Conservation (phyloP, 2,888 invertebrate genomes). For the Limnephilus marmoratus region DNA sequence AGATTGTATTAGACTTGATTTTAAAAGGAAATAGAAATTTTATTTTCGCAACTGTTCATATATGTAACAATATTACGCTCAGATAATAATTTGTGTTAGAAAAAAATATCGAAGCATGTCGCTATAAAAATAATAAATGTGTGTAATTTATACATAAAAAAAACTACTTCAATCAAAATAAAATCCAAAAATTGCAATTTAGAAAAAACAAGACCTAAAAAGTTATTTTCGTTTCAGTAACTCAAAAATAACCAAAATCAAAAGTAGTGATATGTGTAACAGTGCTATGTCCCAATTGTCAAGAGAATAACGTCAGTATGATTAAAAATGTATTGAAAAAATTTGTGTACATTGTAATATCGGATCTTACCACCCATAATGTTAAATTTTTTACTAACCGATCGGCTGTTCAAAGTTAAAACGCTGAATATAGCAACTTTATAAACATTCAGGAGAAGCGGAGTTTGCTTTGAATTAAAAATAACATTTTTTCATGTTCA, state of each 20-base stretch:
- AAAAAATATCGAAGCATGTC: not conserved
- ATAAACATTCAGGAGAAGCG: not conserved
- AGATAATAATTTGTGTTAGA: not conserved
- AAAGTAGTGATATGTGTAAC: not conserved
- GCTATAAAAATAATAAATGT: not conserved
- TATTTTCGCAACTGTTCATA: not conserved
- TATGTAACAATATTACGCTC: not conserved
- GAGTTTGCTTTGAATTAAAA: too few species aligned
- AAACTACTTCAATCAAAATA: not conserved
- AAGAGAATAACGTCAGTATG: not conserved
- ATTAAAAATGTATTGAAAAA: not conserved
- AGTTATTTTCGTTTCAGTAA: not conserved
- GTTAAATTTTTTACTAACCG: too few species aligned
- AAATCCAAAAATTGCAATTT: not conserved
- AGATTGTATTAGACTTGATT: not conserved
- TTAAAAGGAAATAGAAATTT: not conserved
- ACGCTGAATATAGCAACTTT: not conserved
- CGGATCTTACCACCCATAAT: not conserved
- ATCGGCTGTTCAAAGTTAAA: not conserved
- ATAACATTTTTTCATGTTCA: too few species aligned
- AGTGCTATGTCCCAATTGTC: not conserved
- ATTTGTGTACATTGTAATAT: not conserved
- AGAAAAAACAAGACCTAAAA: not conserved
- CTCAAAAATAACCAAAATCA: not conserved
- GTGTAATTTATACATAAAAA: not conserved